Evolutionary conservation across 2,888 invertebrate genomes (phyloP).

Genomic region (Oscheius sp.): DNA sequence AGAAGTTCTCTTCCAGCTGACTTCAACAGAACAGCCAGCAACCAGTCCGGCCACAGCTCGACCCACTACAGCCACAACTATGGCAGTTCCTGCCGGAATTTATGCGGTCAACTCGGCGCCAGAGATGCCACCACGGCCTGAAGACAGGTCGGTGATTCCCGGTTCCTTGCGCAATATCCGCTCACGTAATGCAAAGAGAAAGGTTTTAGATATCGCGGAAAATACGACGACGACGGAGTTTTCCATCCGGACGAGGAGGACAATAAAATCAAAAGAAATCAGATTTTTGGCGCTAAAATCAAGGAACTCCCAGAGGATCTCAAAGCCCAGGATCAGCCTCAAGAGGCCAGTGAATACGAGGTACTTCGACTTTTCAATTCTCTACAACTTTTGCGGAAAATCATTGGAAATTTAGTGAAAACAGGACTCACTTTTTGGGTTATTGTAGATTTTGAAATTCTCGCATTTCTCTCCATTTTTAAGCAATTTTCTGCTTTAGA

Average conservation of each 20-base stretch:
- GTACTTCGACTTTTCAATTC: too few relatives aligned
- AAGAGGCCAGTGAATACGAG: slow-evolving; percentile 6
- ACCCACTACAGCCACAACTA: slow-evolving; percentile 17
- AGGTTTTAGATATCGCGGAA: slow-evolving; percentile 15
- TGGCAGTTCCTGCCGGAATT: slow-evolving; percentile 2
- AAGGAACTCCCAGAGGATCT: slow-evolving; percentile 14
- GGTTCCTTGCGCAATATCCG: slow-evolving; percentile 1
- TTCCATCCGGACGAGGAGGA: slow-evolving; percentile 26
- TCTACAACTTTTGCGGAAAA: too few relatives aligned
- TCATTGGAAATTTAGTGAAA: too few relatives aligned
- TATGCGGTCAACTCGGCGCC: slow-evolving; percentile 27
- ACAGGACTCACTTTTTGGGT: too few relatives aligned
- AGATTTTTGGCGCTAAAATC: slow-evolving; percentile 26
- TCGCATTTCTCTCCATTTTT: too few relatives aligned
- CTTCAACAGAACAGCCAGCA: slow-evolving; percentile 8
- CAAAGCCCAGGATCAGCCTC: slow-evolving; percentile 10
- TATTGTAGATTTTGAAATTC: too few relatives aligned
- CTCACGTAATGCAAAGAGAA: background rate
- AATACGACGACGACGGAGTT: slow-evolving; percentile 26
- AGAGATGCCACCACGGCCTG: slow-evolving; percentile 29
- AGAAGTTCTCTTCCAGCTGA: slow-evolving; percentile 25
- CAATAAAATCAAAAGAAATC: slow-evolving; percentile 13
- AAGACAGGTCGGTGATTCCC: slow-evolving; percentile 14
- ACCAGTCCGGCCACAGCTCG: slow-evolving; percentile 20
- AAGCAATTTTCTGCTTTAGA: too few relatives aligned